These are phyloP conservation scores for Sparus aurata DNA, from an alignment of 2,797 vertebrate species.

Conservation along the genomic window DNA sequence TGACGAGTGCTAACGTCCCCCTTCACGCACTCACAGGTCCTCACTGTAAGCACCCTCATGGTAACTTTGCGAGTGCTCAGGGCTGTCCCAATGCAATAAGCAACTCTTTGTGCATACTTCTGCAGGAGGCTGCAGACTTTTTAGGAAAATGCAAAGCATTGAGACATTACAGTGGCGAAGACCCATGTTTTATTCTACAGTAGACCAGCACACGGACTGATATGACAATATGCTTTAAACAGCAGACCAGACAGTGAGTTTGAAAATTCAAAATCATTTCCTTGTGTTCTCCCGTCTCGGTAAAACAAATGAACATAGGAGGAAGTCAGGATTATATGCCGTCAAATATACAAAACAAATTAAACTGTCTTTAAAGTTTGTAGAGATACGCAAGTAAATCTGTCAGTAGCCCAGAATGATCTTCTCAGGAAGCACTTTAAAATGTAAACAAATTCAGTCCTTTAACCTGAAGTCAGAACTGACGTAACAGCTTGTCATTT, in stretches of 20 bases:
- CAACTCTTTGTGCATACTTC: background rate
- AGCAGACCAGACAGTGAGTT: background rate
- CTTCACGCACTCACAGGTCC: background rate
- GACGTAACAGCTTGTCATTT: slow-evolving; percentile 15
- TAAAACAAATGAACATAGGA: background rate
- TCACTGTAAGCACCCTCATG: background rate
- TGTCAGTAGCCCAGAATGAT: background rate
- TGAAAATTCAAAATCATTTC: background rate
- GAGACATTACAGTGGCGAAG: background rate
- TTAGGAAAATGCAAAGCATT: background rate
- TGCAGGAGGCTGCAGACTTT: background rate
- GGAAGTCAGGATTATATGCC: background rate
- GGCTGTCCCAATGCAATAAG: background rate
- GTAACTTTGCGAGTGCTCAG: background rate
- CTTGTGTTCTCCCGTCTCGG: background rate
- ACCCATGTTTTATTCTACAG: background rate
- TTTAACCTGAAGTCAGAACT: slow-evolving; percentile 29
- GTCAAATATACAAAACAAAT: background rate
- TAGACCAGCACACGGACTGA: background rate
- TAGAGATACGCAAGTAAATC: background rate
- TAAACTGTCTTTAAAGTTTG: background rate
- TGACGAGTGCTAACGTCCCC: background rate
- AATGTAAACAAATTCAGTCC: slow-evolving; percentile 25
- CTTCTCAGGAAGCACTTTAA: slow-evolving; percentile 15
- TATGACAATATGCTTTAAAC: too few species aligned